Conservation (phyloP, 2,888 invertebrate species). For the Hartigia nigra region DNA sequence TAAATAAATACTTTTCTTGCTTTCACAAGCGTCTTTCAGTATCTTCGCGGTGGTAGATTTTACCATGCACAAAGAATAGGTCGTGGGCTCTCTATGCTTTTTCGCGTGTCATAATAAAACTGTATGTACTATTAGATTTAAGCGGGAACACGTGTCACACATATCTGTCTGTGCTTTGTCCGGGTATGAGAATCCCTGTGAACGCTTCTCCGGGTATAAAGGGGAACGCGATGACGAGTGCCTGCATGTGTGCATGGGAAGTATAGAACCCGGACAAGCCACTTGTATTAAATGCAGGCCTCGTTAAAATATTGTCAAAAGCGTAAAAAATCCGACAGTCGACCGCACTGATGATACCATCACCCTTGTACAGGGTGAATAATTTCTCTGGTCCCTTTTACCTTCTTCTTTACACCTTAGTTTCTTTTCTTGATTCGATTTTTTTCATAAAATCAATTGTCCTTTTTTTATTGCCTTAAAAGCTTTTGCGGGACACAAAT, state of each 20-base stretch:
- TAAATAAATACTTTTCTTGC: constrained; percentile 15
- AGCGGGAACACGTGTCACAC: neutral
- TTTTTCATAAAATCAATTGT: neutral
- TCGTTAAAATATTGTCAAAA: constrained; percentile 24
- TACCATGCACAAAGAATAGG: too few relatives aligned
- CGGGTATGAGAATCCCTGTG: neutral
- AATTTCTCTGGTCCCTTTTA: neutral
- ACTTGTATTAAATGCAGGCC: constrained; percentile 21
- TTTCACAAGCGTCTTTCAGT: neutral
- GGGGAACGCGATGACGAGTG: neutral
- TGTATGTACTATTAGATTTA: neutral
- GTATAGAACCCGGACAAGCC: neutral
- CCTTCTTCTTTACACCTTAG: neutral
- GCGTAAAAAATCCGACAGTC: constrained; percentile 4
- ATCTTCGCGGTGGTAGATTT: neutral
- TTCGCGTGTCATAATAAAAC: neutral
- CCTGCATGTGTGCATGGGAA: constrained; percentile 8
- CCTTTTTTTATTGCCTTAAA: neutral
- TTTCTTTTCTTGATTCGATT: neutral
- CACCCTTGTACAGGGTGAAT: neutral
- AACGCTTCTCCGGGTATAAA: neutral
- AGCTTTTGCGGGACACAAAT: neutral
- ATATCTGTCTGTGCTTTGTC: neutral
- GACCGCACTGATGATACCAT: neutral
- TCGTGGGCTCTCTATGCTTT: neutral